Conservation (phyloP, 2,113 vertebrate genomes). For the Rafetus swinhoei region DNA sequence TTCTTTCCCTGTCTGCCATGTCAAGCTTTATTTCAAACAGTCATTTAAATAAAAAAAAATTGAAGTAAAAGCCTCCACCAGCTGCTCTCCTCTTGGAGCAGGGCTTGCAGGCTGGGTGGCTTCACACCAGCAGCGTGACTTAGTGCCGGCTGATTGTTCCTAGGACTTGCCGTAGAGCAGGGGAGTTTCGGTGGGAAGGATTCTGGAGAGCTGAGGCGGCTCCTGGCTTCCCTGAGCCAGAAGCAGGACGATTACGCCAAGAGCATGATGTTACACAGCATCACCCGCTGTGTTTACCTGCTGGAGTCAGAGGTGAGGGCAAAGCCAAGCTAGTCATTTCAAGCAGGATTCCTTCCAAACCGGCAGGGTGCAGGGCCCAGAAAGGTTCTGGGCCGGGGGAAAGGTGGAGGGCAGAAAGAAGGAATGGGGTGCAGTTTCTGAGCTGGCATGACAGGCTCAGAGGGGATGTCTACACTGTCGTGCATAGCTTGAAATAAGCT, state of each 20-base stretch:
- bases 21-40: no score
- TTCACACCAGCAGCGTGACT: background rate
- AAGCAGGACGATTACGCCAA: constrained; percentile 54
- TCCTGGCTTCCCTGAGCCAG: constrained; percentile 55
- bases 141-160: constrained; percentile 14
- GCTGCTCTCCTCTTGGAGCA: background rate
- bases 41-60: no score
- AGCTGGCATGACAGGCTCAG: background rate
- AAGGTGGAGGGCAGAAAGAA: background rate
- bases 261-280: constrained; percentile 62
- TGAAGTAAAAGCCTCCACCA: background rate
- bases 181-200: background rate
- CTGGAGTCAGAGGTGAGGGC: constrained; percentile 65
- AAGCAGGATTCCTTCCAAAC: background rate
- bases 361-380: background rate
- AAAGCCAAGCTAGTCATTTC: background rate
- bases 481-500: no score
- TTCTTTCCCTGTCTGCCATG: no score
- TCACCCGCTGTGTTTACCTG: constrained; percentile 67
- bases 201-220: constrained; percentile 64
- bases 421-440: background rate
- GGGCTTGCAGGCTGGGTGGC: background rate
- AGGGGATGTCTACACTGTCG: no score
- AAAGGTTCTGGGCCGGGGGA: background rate
- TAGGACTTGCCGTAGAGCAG: constrained; percentile 61